Evolutionary conservation across 2,797 vertebrate species (phyloP), one percentile per base, ranked within the genome.

Genomic region (Gila robusta): DNA sequence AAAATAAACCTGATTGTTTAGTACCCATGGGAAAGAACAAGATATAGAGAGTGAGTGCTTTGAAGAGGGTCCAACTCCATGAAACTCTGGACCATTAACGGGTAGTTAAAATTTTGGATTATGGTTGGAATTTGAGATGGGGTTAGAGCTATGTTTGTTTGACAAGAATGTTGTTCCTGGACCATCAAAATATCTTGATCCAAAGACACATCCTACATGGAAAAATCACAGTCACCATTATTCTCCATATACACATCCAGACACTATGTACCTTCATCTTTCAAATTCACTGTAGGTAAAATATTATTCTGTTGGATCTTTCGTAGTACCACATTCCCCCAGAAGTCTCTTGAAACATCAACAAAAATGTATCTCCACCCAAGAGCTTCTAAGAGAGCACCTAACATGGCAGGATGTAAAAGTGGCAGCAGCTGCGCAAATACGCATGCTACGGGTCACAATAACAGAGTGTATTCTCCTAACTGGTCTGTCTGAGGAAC

Each of bases 391-490:
- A 71, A 62, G 37, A 37, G 32, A 81, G 77, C 56, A 44, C 41
- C 70, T 73, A 79, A 82, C 39, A 62, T 11, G 19, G 69, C 84
- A 84, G 81, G 77, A 82, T 77, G 83, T 71, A 79, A 72, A 84
- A 69, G 77, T 71, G 76, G 88, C 81, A 66, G 79, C 85, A 90
- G 89, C 91, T 90, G 90, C 59, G 19, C 85, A 91, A 91, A 91
- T 84, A 91, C 14, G 8, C 66, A 10, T 87, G 76, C 47, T 67
- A 86, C 70, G 87, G 87, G 85, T 85, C 88, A 90, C 80, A 86
- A 87, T 85, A 91, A 90, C 89, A 87, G 79, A 72, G 82, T 54
- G 78, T 76, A 66, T 82, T 82, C 79, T 47, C 78, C 62, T 86
- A 88, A 69, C 69, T 9, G 70, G 74, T 79, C 41, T 21, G 67